phyloP scores from a whole-genome alignment of 2,113 vertebrate genomes.

The Protobothrops flavoviridis region DNA sequence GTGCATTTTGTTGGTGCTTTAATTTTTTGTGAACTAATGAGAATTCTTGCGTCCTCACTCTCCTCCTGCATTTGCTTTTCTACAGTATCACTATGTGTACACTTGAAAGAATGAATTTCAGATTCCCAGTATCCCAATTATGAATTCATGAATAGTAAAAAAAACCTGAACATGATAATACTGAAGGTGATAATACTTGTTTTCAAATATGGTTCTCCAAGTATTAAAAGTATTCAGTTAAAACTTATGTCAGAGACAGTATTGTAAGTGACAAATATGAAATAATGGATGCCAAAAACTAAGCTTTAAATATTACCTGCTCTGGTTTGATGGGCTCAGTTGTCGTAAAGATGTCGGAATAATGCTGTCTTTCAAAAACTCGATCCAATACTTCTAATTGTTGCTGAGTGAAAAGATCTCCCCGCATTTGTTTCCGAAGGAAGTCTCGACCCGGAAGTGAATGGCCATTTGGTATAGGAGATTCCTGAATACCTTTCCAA shows the following conservation, averaged over 20 bases:
- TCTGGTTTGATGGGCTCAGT: constrained; percentile 92
- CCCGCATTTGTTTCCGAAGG: constrained; percentile 98
- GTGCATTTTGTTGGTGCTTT: background rate
- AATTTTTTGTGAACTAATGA: background rate
- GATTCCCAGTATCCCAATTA: background rate
- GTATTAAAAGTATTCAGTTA: background rate
- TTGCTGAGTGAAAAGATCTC: constrained; percentile 96
- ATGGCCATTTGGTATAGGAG: constrained; percentile 94
- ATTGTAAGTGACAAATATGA: background rate
- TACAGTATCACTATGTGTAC: background rate
- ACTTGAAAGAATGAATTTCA: background rate
- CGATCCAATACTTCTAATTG: constrained; percentile 97
- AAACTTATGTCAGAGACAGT: background rate
- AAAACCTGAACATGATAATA: background rate
- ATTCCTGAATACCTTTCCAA: constrained; percentile 88
- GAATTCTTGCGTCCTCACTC: background rate
- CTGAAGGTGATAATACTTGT: background rate
- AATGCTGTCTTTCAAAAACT: constrained; percentile 95
- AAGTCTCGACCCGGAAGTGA: constrained; percentile 94
- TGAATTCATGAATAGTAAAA: background rate
- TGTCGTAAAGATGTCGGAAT: constrained; percentile 89
- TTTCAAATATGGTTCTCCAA: background rate
- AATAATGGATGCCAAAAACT: background rate
- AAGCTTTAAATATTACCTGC: constrained; percentile 78
- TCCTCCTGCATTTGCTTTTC: background rate